Conservation (phyloP, 2,888 invertebrate species). For the Nycteola revayana region DNA sequence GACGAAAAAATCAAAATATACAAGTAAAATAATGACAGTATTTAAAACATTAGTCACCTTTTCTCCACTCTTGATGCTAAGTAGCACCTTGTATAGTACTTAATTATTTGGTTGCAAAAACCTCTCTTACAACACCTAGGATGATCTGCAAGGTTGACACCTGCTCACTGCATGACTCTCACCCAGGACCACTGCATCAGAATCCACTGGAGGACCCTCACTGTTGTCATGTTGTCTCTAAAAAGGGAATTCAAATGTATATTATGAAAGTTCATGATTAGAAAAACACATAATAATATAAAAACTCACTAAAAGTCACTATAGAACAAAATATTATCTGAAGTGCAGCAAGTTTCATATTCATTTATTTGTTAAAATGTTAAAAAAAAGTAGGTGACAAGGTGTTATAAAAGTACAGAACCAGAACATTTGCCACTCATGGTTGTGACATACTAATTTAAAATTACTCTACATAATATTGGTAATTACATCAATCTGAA, state of each 20-base stretch:
- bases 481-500: no score
- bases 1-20: conserved; percentile 17
- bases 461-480: no score
- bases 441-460: no score
- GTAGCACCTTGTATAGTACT: conserved; percentile 13
- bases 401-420: no score
- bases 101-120: conserved; percentile 11
- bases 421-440: no score
- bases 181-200: conserved; percentile 85
- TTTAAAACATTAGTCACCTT: conserved; percentile 11
- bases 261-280: no score
- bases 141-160: conserved; percentile 83
- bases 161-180: conserved; percentile 85
- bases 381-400: no score
- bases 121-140: conserved; percentile 39
- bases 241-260: conserved; percentile 52
- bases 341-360: no score
- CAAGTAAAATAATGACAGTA: conserved; percentile 21
- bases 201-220: conserved; percentile 83
- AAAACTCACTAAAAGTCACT: no score
- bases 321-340: no score
- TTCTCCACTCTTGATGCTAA: conserved; percentile 5
- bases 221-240: conserved; percentile 90
- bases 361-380: no score
- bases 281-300: no score